phyloP scores from a whole-genome alignment of 1,140 invertebrate genomes.

The Drosophila santomea region DNA sequence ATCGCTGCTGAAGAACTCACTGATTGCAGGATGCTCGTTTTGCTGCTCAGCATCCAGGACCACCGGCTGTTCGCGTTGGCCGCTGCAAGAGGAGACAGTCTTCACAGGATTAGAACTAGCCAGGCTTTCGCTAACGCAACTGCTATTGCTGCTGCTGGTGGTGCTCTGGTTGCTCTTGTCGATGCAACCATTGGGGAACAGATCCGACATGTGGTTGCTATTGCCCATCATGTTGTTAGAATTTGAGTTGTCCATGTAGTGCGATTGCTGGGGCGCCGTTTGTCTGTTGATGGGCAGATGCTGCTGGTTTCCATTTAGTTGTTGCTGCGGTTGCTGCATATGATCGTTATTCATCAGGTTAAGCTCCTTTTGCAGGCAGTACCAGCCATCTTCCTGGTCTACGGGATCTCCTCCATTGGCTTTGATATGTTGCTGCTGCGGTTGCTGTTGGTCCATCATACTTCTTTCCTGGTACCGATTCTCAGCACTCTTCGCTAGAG shows the following conservation, averaged over 20 bases:
- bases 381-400: slow-evolving; percentile 87
- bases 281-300: slow-evolving; percentile 25
- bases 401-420: slow-evolving; percentile 44
- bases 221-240: slow-evolving; percentile 46
- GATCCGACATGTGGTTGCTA: slow-evolving; percentile 60
- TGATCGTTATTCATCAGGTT: slow-evolving; percentile 71
- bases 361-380: slow-evolving; percentile 89
- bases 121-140: slow-evolving; percentile 51
- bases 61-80: slow-evolving; percentile 71
- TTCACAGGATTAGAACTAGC: slow-evolving; percentile 32
- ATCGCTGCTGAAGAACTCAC: slow-evolving; percentile 78
- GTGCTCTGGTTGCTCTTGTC: slow-evolving; percentile 73
- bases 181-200: slow-evolving; percentile 79
- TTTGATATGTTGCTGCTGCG: slow-evolving; percentile 54
- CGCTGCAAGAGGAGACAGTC: slow-evolving; percentile 64
- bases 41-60: slow-evolving; percentile 57
- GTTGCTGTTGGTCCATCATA: slow-evolving; percentile 39
- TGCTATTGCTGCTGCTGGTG: slow-evolving; percentile 68
- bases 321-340: slow-evolving; percentile 37
- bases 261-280: slow-evolving; percentile 49
- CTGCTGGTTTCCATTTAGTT: slow-evolving; percentile 47
- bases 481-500: slow-evolving; percentile 21
- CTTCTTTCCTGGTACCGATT: slow-evolving; percentile 31
- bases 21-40: slow-evolving; percentile 73
- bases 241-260: slow-evolving; percentile 47